These are phyloP conservation scores for Drosophila grimshawi DNA, from an alignment of 1,140 invertebrate species.

Conservation along the genomic window DNA sequence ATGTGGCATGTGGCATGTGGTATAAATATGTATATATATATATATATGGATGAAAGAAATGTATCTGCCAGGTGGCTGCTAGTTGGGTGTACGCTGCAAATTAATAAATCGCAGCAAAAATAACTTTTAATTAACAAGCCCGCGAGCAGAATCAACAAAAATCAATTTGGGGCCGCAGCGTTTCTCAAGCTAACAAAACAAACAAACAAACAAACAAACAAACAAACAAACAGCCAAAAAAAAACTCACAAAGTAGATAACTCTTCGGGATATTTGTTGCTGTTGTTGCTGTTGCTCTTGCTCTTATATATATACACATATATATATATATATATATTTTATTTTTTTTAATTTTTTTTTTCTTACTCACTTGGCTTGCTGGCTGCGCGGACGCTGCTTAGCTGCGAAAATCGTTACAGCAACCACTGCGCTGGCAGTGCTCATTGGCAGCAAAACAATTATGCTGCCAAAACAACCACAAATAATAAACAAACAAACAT, in stretches of 20 bases:
- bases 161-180: slow-evolving; percentile 37
- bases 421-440: not conserved
- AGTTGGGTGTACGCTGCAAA: slow-evolving; percentile 13
- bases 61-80: slow-evolving; percentile 10
- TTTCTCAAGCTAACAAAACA: slow-evolving; percentile 28
- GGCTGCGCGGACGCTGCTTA: slow-evolving; percentile 14
- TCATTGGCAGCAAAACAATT: slow-evolving; percentile 29
- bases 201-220: slow-evolving; percentile 18
- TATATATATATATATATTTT: not conserved
- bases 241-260: slow-evolving; percentile 21
- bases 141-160: slow-evolving; percentile 39
- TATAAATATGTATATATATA: not conserved
- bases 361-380: slow-evolving; percentile 27
- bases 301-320: not conserved
- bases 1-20: no score
- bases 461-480: slow-evolving; percentile 22
- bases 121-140: slow-evolving; percentile 41
- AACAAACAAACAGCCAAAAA: slow-evolving; percentile 8
- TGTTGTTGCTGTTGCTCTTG: not conserved
- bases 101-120: slow-evolving; percentile 18
- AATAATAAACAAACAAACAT: slow-evolving; percentile 13
- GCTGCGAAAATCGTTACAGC: slow-evolving; percentile 13
- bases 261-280: slow-evolving; percentile 5
- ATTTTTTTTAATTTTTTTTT: not conserved
- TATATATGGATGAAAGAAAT: not conserved